phyloP scores from a whole-genome alignment of 2,113 vertebrate genomes.

The Chaetops frenatus region DNA sequence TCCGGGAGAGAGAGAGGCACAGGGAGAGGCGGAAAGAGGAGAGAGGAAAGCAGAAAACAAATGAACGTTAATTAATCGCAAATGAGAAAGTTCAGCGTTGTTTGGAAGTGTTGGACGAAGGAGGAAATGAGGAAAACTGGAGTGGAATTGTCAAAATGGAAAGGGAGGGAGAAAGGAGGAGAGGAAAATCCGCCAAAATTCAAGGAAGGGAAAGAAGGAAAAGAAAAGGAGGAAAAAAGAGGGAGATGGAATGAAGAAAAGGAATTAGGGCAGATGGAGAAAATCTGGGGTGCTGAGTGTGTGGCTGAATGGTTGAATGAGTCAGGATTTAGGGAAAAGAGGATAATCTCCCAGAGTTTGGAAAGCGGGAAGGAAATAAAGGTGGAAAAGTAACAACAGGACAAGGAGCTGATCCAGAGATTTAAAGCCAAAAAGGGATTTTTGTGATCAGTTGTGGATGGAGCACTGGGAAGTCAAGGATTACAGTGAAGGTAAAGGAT shows the following conservation, averaged over 20 bases:
- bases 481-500: background rate
- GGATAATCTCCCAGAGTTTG: fast-evolving
- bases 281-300: background rate
- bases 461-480: background rate
- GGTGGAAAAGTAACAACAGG: background rate
- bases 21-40: background rate
- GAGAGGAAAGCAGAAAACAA: background rate
- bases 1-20: background rate
- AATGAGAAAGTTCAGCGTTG: background rate
- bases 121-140: background rate
- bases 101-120: background rate
- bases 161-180: background rate
- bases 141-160: background rate
- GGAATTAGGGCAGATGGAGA: background rate
- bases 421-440: background rate
- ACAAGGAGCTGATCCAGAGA: background rate
- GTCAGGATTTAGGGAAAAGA: background rate
- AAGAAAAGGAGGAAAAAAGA: background rate
- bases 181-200: background rate
- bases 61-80: fast-evolving
- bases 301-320: background rate
- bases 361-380: background rate
- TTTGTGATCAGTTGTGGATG: background rate
- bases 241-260: background rate
- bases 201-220: background rate